Conservation (phyloP, 1,140 invertebrate species). For the Gonioctena quinquepunctata region DNA sequence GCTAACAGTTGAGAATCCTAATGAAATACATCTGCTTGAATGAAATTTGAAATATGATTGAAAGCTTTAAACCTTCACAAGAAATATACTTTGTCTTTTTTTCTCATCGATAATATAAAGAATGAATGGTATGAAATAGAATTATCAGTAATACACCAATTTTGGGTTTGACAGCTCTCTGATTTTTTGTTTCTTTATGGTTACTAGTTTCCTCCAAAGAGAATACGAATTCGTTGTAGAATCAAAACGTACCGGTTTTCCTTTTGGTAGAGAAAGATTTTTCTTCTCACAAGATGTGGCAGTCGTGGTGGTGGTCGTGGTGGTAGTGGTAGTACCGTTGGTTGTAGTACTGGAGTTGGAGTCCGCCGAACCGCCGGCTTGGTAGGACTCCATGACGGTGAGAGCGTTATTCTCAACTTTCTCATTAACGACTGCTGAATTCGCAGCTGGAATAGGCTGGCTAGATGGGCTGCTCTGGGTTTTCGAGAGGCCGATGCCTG, state of each 20-base stretch:
- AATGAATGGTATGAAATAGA: too few relatives aligned
- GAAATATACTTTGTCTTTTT: too few relatives aligned
- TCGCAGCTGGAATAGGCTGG: constrained; percentile 52
- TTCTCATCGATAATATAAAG: too few relatives aligned
- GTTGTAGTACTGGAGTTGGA: constrained; percentile 68
- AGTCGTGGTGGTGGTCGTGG: constrained; percentile 63
- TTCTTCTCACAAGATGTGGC: constrained; percentile 59
- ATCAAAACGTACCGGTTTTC: constrained; percentile 24
- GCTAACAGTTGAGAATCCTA: too few relatives aligned
- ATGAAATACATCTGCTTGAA: too few relatives aligned
- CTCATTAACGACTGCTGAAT: constrained; percentile 18
- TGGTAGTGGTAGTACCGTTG: constrained; percentile 60
- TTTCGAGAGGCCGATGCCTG: constrained; percentile 81
- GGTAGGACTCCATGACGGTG: constrained; percentile 28
- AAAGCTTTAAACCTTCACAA: too few relatives aligned
- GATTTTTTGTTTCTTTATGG: too few relatives aligned
- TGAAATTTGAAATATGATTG: too few relatives aligned
- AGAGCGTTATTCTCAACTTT: constrained; percentile 5
- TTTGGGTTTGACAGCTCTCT: too few relatives aligned
- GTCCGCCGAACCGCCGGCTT: constrained; percentile 56
- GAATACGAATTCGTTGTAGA: too few relatives aligned
- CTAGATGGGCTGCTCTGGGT: constrained; percentile 71
- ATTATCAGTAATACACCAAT: too few relatives aligned
- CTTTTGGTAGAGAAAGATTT: constrained; percentile 63
- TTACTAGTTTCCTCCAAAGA: too few relatives aligned